Base-by-base conservation (phyloP, 2,797 vertebrate genomes). In the Siniperca undulata region DNA sequence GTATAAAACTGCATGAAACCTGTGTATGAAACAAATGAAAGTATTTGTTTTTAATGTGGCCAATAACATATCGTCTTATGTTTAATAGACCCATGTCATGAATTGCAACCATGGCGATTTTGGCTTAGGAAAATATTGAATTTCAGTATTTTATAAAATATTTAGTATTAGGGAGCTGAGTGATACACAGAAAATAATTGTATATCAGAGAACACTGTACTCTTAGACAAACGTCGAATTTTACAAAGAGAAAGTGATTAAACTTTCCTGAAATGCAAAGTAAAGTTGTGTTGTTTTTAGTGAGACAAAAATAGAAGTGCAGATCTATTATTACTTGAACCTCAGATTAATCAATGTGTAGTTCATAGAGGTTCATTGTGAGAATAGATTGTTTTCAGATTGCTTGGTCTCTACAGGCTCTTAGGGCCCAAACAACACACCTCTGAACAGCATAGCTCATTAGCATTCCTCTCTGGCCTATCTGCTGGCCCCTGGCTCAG, bases 381-480 rank as follows among this genome's bases (percentile, higher is more conserved):
- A 73, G 76, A 86, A 74, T 70, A 81, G 72, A 87, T 91, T 88
- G 86, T 89, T 87, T 92, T 88, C 78, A 83, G 46, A 80, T 40
- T 52, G 73, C 62, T 72, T 11, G n/a, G 61, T 81, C 87, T 87
- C 58, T 59, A 64, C 44, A 67, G 82, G 58, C 87, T 83, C 56
- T 88, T 30, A 50, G 50, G 65, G 71, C 67, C 79, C 78, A 77
- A 86, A 85, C 80, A 77, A 27, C 74, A 82, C 38, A 42, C 36
- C 74, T 34, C 76, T 56, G 69, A 87, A 86, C 72, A 75, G 8
- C 66, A 65, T 27, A 52, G 78, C 84, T 88, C 82, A 86, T 94
- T 89, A 92, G 78, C 83, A 92, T 88, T 91, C 90, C 85, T 91
- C 74, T 77, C 70, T 56, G 74, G 81, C 38, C 65, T 9, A 55